Evolutionary conservation across 2,888 invertebrate species (phyloP).

Genomic region (Drosophila diplacantha): DNA sequence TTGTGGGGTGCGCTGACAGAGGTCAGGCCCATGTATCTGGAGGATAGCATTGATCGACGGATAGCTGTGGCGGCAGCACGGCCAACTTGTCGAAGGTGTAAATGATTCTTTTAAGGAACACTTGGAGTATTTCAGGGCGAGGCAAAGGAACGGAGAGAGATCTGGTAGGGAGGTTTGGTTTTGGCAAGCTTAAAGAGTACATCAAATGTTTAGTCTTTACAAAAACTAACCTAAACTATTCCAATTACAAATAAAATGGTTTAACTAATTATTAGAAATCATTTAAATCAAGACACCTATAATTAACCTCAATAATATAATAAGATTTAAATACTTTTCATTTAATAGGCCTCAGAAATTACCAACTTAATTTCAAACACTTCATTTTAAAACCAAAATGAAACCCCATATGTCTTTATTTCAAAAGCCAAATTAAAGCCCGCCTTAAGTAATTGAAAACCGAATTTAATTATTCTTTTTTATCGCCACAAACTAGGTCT

Average conservation of each 20-base stretch:
- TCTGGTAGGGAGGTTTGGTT: neutral
- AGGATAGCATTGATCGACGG: slow-evolving; percentile 40
- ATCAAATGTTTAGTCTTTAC: too few species aligned
- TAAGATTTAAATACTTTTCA: too few species aligned
- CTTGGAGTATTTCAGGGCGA: neutral
- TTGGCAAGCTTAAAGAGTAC: neutral
- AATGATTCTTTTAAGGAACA: slow-evolving; percentile 38
- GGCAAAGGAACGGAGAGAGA: slow-evolving; percentile 7
- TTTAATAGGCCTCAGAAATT: neutral
- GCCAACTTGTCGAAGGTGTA: slow-evolving; percentile 43
- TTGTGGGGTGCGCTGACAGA: slow-evolving; percentile 45
- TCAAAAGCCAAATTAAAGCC: neutral
- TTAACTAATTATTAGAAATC: neutral
- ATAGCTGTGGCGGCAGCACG: slow-evolving; percentile 13
- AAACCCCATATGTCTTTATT: neutral
- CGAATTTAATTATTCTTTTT: neutral
- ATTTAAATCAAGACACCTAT: too few species aligned
- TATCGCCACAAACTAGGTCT: neutral
- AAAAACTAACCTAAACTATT: neutral
- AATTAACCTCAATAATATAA: neutral
- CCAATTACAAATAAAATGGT: too few species aligned
- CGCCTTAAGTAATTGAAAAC: slow-evolving; percentile 1
- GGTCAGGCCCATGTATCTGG: slow-evolving; percentile 55
- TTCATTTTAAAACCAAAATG: neutral
- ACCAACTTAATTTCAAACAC: neutral